Evolutionary conservation across 2,113 vertebrate species (phyloP), one percentile per base, ranked within the genome.

Genomic region (Scortum barcoo): DNA sequence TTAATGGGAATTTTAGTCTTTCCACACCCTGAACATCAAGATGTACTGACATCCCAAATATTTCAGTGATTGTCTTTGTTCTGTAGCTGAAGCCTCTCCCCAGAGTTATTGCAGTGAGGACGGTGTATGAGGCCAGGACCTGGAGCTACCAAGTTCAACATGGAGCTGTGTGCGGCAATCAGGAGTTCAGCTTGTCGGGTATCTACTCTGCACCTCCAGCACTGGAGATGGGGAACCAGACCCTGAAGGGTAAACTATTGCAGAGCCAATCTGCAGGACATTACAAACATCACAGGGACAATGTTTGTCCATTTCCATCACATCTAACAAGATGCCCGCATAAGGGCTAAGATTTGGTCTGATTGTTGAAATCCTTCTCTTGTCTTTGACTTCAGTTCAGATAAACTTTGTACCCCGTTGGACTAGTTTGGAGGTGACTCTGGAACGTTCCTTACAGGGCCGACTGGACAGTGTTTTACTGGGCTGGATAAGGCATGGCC

Each of bases 21-120:
- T 68, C 11, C 16, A 22, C 36, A 68, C 11, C 26, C 20, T 56
- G 56, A 36, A 26, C 20, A 53, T 33, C 9, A 28, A 8, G 22
- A 22, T 1, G 7, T 16, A 44, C 11, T n/a, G 10, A 26, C 38
- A 26, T 13, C 33, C 7, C 12, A 16, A 71, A 30, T 24, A 20
- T 50, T 19, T 73, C 44, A 3, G 22, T 68, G 10, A 22, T 20
- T 30, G 6, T 53, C 24, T 67, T 28, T 78, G 26, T 82, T 63
- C n/a, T 72, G 38, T 68, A 96, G 96, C 75, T 96, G 33, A 90
- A 93, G 62, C 40, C 65, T 14, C 67, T 97, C 11, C 96, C 96
- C 40, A 84, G 88, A 80, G 87, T 89, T 2, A 70, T 96, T 17
- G 36, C 91, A 12, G 69, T 95, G 38, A 89, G 74, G 83, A 94